Evolutionary conservation across 1,140 invertebrate genomes (phyloP).

Genomic region (Tetranychus urticae): DNA sequence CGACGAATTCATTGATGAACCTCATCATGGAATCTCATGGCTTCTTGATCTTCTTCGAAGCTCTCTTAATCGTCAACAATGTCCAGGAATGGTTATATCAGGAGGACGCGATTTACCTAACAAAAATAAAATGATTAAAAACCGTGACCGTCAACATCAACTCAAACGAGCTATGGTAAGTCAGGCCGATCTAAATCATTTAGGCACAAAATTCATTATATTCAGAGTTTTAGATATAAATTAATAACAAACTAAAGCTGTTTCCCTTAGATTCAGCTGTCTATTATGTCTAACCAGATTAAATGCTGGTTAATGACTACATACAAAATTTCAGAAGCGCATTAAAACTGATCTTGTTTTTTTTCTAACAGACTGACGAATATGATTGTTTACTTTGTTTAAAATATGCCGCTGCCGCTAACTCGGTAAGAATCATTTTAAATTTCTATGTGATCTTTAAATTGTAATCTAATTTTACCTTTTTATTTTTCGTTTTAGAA

Average conservation of each 20-base stretch:
- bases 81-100: conserved; percentile 2
- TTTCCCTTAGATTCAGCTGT: background rate
- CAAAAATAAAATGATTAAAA: background rate
- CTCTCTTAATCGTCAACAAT: conserved; percentile 24
- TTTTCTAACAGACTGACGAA: conserved; percentile 41
- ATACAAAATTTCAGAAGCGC: background rate
- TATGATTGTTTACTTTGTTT: conserved; percentile 67
- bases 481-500: background rate
- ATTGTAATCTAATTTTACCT: too few species aligned
- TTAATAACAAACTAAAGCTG: background rate
- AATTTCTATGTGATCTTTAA: too few species aligned
- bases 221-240: background rate
- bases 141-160: conserved; percentile 3
- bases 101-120: background rate
- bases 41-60: conserved; percentile 19
- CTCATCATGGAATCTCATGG: conserved; percentile 9
- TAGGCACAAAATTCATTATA: too few species aligned
- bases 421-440: conserved; percentile 14
- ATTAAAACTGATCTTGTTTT: too few species aligned
- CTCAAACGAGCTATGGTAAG: conserved; percentile 8
- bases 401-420: conserved; percentile 23
- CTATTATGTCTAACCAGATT: background rate
- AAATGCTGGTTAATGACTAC: background rate
- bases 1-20: conserved; percentile 11
- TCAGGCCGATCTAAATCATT: background rate